Evolutionary conservation across 2,797 vertebrate genomes (phyloP).

Genomic region (Danio tinwini): DNA sequence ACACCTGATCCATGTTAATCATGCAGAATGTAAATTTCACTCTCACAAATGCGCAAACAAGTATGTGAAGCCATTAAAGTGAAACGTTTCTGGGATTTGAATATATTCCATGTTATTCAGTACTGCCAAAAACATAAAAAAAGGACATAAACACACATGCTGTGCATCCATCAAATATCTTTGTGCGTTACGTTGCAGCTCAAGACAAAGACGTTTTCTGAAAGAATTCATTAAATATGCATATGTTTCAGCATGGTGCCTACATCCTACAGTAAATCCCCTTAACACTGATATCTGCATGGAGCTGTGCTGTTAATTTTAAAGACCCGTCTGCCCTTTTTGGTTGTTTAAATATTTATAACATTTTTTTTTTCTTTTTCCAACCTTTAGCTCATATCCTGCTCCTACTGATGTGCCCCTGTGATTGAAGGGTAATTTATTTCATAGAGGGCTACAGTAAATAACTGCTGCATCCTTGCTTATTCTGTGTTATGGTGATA

Average conservation of each 20-base stretch:
- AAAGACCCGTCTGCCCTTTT: constrained; percentile 79
- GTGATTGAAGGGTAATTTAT: constrained; percentile 47
- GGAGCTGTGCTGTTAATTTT: constrained; percentile 75
- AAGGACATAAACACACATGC: neutral
- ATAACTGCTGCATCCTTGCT: constrained; percentile 8
- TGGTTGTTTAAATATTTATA: constrained; percentile 79
- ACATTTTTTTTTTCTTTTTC: constrained; percentile 59
- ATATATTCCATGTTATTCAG: neutral
- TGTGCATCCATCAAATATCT: constrained; percentile 15
- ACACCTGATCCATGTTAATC: constrained; percentile 30
- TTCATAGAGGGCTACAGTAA: constrained; percentile 3
- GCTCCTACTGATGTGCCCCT: constrained; percentile 38
- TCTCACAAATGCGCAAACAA: neutral
- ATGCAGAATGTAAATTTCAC: constrained; percentile 13
- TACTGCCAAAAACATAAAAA: neutral
- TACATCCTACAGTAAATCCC: constrained; percentile 59
- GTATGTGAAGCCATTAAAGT: neutral
- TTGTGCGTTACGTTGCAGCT: neutral
- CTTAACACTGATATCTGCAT: constrained; percentile 75
- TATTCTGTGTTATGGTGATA: neutral
- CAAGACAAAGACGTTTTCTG: constrained; percentile 14
- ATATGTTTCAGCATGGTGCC: constrained; percentile 66
- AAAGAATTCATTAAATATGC: constrained; percentile 73
- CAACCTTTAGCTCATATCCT: constrained; percentile 46
- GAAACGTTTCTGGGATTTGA: neutral